Percentiles rank a stretch among this genome's conserved stretches.
Conservation (phyloP, 2,113 vertebrate genomes). For the Onychostoma macrolepis region DNA sequence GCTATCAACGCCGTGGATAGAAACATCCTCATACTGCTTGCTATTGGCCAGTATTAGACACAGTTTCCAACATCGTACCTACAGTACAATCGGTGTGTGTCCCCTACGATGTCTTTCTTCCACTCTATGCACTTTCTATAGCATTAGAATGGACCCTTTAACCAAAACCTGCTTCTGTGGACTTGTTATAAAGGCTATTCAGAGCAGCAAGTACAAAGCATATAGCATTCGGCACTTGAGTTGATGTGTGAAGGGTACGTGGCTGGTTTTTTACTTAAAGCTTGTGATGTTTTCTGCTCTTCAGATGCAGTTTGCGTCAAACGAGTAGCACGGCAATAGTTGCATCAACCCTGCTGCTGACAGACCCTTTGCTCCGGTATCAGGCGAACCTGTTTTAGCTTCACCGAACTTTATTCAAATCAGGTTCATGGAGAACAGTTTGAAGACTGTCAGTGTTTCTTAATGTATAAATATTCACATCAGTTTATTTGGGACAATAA, state of each 20-base stretch:
- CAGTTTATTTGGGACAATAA: neutral
- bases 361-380: neutral
- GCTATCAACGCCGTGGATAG: slow-evolving; percentile 10
- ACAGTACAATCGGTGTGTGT: slow-evolving; percentile 25
- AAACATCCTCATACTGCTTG: slow-evolving; percentile 18
- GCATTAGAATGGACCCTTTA: slow-evolving; percentile 45
- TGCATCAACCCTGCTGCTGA: neutral
- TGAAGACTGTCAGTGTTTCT: slow-evolving; percentile 1
- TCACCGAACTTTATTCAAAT: slow-evolving; percentile 16
- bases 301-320: slow-evolving; percentile 13
- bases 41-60: slow-evolving; percentile 17
- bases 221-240: slow-evolving; percentile 17
- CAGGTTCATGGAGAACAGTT: neutral
- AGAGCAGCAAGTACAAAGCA: slow-evolving; percentile 3
- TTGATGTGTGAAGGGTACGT: slow-evolving; percentile 8
- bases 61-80: neutral
- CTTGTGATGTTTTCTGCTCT: slow-evolving; percentile 30
- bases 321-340: slow-evolving; percentile 16
- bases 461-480: neutral
- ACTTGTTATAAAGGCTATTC: slow-evolving; percentile 39
- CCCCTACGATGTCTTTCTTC: slow-evolving; percentile 11
- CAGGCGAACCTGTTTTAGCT: neutral
- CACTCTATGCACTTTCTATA: slow-evolving; percentile 50
- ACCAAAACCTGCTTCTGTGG: slow-evolving; percentile 46
- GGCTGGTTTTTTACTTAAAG: neutral